Evolutionary conservation across 2,113 vertebrate species (phyloP).

Genomic region (Nerophis ophidion): DNA sequence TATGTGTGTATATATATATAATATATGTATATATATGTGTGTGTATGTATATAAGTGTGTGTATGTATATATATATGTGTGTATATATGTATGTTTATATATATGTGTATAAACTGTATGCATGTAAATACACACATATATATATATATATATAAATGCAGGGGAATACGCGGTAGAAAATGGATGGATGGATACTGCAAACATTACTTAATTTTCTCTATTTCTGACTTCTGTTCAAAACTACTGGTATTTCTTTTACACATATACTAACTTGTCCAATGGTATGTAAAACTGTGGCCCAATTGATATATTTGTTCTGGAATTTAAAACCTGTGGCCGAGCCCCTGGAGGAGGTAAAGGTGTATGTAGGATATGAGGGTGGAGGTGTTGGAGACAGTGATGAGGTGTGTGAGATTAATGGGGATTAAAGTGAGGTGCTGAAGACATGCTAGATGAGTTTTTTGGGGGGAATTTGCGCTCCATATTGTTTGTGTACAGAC

Average conservation of each 20-base stretch:
- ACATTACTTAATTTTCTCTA: too few relatives aligned
- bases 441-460: conserved; percentile 31
- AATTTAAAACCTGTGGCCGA: conserved; percentile 29
- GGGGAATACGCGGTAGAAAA: too few relatives aligned
- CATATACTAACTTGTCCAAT: conserved; percentile 16
- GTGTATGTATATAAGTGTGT: too few relatives aligned
- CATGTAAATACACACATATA: too few relatives aligned
- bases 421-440: conserved; percentile 37
- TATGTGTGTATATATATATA: too few relatives aligned
- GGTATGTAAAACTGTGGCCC: conserved; percentile 9
- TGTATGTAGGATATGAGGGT: conserved; percentile 54
- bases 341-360: conserved; percentile 54
- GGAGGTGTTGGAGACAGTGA: conserved; percentile 51
- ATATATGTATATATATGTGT: too few relatives aligned
- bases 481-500: conserved; percentile 2
- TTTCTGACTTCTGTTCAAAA: too few relatives aligned
- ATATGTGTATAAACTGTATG: too few relatives aligned
- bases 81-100: too few relatives aligned
- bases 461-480: conserved; percentile 11
- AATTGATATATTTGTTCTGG: conserved; percentile 43
- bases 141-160: too few relatives aligned
- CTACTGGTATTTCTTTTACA: neutral
- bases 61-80: too few relatives aligned
- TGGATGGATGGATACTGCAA: too few relatives aligned
- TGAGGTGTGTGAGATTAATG: conserved; percentile 64